These are phyloP conservation scores for Amblyornis subalaris DNA, from an alignment of 2,113 vertebrate genomes.

Conservation along the genomic window DNA sequence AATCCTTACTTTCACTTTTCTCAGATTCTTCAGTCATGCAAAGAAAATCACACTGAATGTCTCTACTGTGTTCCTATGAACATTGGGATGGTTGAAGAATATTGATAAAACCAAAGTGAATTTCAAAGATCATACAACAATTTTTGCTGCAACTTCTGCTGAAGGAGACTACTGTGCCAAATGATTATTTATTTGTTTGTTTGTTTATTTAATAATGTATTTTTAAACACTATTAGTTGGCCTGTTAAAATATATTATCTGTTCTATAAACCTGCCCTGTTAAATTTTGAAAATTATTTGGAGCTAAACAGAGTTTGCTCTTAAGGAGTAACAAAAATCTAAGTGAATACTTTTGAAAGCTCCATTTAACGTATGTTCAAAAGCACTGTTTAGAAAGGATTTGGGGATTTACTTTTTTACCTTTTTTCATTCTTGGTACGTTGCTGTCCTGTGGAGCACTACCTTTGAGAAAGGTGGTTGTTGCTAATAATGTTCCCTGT, in stretches of 20 bases:
- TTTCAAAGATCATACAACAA: background rate
- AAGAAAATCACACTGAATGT: background rate
- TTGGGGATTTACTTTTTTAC: background rate
- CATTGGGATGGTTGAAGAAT: background rate
- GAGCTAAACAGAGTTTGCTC: background rate
- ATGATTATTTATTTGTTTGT: background rate
- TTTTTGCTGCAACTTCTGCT: background rate
- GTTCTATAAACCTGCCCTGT: background rate
- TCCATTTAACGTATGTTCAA: background rate
- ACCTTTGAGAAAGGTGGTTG: background rate
- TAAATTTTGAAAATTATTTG: background rate
- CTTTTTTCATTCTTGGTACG: background rate
- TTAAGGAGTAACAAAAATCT: background rate
- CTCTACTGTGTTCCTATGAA: accelerated
- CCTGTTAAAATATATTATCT: background rate
- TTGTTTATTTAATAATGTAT: background rate
- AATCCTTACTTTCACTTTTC: background rate
- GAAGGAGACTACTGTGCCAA: background rate
- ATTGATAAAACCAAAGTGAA: background rate
- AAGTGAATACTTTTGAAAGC: background rate
- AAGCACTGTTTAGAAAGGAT: background rate
- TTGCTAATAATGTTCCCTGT: background rate
- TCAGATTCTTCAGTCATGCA: background rate
- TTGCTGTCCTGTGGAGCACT: background rate
- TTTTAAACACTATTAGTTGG: background rate